Evolutionary conservation across 2,113 vertebrate genomes (phyloP).

Genomic region (Chamaetylas fuelleborni): DNA sequence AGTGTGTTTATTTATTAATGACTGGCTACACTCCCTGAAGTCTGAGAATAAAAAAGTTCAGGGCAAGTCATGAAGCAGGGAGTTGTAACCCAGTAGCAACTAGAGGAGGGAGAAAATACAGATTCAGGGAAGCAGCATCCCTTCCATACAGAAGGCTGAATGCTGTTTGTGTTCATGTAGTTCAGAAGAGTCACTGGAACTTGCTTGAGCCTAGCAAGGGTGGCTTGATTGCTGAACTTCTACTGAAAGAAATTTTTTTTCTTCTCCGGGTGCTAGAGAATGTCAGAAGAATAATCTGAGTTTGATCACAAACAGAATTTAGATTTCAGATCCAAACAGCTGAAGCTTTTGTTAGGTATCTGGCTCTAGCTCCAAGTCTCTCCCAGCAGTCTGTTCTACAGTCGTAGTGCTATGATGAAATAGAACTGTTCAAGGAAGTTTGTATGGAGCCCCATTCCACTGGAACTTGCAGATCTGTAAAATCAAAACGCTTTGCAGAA

Average conservation of each 20-base stretch:
- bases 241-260: background rate
- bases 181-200: background rate
- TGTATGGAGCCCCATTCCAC: background rate
- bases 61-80: background rate
- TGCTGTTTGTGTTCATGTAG: accelerated
- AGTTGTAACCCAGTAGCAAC: background rate
- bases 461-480: background rate
- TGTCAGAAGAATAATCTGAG: background rate
- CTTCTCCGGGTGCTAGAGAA: background rate
- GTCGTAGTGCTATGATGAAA: background rate
- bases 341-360: background rate
- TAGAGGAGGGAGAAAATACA: background rate
- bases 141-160: background rate
- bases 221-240: background rate
- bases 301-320: background rate
- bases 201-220: background rate
- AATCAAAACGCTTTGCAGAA: background rate
- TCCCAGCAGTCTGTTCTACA: background rate
- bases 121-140: background rate
- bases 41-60: background rate
- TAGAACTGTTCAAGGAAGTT: background rate
- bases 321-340: background rate
- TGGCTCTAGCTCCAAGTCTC: background rate
- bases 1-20: background rate
- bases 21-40: background rate